phyloP scores from a whole-genome alignment of 2,113 vertebrate species.

The Ginglymostoma cirratum region DNA sequence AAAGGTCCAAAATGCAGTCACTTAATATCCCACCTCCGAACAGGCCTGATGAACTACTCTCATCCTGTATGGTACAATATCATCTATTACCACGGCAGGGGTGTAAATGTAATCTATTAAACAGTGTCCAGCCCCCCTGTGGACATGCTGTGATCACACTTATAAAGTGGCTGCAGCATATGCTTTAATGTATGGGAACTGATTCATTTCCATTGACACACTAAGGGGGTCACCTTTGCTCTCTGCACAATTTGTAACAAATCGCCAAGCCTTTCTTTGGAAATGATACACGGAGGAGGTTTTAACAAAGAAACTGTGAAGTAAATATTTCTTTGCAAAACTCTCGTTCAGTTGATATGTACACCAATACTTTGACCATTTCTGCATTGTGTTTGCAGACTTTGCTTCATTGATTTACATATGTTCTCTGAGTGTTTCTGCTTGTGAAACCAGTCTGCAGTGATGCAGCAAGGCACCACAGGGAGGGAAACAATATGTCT shows the following conservation, averaged over 20 bases:
- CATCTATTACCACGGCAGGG: neutral
- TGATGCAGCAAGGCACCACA: neutral
- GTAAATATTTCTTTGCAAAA: neutral
- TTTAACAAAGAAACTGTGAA: neutral
- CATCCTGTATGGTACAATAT: neutral
- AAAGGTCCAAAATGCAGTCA: neutral
- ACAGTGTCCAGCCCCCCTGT: neutral
- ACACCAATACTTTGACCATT: neutral
- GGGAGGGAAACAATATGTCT: neutral
- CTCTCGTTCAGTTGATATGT: neutral
- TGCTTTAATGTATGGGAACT: neutral
- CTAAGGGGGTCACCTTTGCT: neutral
- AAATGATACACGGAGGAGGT: neutral
- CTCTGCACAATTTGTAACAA: neutral
- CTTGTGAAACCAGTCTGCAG: neutral
- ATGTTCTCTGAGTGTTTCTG: neutral
- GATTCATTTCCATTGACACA: neutral
- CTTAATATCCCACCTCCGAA: neutral
- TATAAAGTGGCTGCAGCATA: neutral
- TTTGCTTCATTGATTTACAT: conserved; percentile 9
- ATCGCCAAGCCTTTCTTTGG: neutral
- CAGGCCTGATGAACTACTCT: neutral
- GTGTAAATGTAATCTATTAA: neutral
- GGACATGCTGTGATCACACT: neutral
- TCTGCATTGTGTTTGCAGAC: neutral